Evolutionary conservation across 2,113 vertebrate species (phyloP), one percentile per base, ranked within the genome.

Genomic region (Lepisosteus oculatus): DNA sequence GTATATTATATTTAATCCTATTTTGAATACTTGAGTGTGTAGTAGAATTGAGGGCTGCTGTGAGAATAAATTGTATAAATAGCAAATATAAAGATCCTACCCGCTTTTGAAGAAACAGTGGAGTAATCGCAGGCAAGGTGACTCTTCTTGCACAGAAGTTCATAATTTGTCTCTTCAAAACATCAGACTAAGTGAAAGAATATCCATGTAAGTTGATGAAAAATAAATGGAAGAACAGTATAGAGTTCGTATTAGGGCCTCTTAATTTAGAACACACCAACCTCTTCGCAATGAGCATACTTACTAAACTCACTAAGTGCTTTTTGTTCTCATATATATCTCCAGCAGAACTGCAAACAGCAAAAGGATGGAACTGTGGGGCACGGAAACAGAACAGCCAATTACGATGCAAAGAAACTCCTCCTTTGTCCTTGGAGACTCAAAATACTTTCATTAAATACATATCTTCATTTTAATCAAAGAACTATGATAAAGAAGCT

Each of bases 71-170:
- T 61, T 61, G 13, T 61, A 15, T 61, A 43, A 65, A 42, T 41
- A 81, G 55, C 14, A 78, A 74, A 76, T 65, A 43, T 12, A 54
- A 63, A 12, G 44, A 76, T 86, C 94, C 80, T 95, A 98, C 94
- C 94, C 93, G 86, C 85, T 95, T 96, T 77, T 93, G 93, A 69
- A 96, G 91, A 86, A 91, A 90, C 78, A 96, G 78, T 74, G 95
- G 94, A 59, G 92, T 95, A 81, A 97, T 93, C 77, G 92, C 90
- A 75, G 96, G 94, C 86, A 97, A 79, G 3, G 95, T 96, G 76
- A 92, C 94, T 92, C 95, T 95, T 88, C 96, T 94, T 7, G 93
- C 93, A 86, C 84, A 89, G 82, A 96, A 90, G 89, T 90, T 97
- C 96, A 97, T 96, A 77, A 80, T 88, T 90, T 78, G 29, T 77